phyloP scores from a whole-genome alignment of 2,113 vertebrate species.

The Carollia perspicillata region DNA sequence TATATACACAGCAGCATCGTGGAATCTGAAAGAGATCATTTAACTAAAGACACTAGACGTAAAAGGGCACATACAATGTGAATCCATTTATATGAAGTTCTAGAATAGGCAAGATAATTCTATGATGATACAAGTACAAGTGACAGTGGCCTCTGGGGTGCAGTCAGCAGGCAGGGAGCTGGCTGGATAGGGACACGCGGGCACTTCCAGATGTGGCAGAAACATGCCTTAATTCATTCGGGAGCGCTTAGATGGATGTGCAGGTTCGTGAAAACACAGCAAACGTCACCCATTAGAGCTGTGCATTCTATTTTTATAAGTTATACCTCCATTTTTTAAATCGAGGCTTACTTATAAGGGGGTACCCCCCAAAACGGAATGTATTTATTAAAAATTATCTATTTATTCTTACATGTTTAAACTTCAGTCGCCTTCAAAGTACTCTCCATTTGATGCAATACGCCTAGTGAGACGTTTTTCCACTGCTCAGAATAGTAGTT shows the following conservation, averaged over 20 bases:
- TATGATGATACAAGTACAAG: neutral
- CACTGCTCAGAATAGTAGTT: too few species aligned
- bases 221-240: neutral
- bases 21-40: neutral
- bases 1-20: neutral
- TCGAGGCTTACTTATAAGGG: neutral
- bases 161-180: neutral
- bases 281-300: neutral
- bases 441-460: too few species aligned
- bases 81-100: too few species aligned
- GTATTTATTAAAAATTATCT: too few species aligned
- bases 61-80: too few species aligned
- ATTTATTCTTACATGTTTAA: too few species aligned
- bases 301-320: neutral
- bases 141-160: neutral
- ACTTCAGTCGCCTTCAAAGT: too few species aligned
- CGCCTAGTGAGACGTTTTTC: too few species aligned
- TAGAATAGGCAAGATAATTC: neutral
- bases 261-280: neutral
- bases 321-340: constrained; percentile 33
- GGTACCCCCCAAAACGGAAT: too few species aligned
- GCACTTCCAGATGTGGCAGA: neutral
- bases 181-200: neutral
- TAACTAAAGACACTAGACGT: neutral
- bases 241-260: neutral